These are phyloP conservation scores for Chroicocephalus ridibundus DNA, from an alignment of 2,113 vertebrate genomes.

Conservation along the genomic window DNA sequence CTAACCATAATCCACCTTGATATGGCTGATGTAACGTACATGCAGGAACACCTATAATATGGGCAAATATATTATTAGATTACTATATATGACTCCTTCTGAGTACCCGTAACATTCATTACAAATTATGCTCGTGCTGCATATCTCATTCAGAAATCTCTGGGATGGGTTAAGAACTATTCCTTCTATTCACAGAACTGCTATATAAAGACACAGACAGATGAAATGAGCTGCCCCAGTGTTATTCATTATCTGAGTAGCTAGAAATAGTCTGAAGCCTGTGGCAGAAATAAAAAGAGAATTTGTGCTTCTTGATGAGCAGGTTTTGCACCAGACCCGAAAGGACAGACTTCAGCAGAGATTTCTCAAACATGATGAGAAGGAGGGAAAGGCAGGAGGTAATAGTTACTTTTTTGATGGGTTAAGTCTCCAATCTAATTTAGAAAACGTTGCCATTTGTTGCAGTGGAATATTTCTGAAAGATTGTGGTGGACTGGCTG, in stretches of 20 bases:
- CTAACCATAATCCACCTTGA: background rate
- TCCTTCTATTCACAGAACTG: constrained; percentile 1
- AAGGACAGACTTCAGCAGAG: background rate
- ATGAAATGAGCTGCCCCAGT: constrained; percentile 5
- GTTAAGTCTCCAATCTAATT: background rate
- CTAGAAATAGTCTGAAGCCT: constrained; percentile 23
- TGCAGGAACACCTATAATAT: background rate
- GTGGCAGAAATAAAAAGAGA: constrained; percentile 12
- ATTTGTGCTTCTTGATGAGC: background rate
- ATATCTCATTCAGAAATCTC: background rate
- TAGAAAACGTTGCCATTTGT: background rate
- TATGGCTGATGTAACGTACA: background rate
- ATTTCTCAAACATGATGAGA: background rate
- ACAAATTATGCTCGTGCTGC: background rate
- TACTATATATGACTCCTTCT: background rate
- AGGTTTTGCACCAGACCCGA: background rate
- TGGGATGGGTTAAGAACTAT: background rate
- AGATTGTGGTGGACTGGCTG: background rate
- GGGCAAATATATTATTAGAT: background rate
- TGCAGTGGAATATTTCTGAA: background rate
- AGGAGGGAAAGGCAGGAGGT: background rate
- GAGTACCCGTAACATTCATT: background rate
- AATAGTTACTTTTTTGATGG: background rate
- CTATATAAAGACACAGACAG: background rate
- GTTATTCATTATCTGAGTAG: constrained; percentile 6